A percentile compares a stretch with the other conserved stretches of the same genome.
phyloP scores from a whole-genome alignment of 2,113 vertebrate species.

The Tautogolabrus adspersus region DNA sequence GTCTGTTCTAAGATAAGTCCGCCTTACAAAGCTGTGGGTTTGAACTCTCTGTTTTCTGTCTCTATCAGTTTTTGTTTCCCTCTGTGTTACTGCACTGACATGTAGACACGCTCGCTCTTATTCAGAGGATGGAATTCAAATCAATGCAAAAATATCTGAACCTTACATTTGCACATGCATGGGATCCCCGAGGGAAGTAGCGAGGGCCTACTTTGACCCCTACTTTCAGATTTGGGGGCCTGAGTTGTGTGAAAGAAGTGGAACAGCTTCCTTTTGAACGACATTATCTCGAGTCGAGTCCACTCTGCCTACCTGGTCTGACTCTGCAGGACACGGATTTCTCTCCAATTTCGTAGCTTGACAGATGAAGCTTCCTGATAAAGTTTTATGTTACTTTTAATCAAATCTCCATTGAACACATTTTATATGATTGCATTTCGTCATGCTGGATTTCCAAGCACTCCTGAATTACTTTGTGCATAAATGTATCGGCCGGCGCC shows the following conservation, averaged over 20 bases:
- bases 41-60: slow-evolving; percentile 11
- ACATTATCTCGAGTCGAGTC: slow-evolving; percentile 60
- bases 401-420: slow-evolving; percentile 32
- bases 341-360: not conserved
- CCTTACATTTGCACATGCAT: slow-evolving; percentile 1
- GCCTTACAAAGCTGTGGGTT: not conserved
- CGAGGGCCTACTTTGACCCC: slow-evolving; percentile 20
- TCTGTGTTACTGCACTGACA: slow-evolving; percentile 7
- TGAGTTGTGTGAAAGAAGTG: slow-evolving; percentile 49
- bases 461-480: slow-evolving; percentile 16
- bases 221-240: slow-evolving; percentile 48
- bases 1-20: slow-evolving; percentile 13
- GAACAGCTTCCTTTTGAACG: slow-evolving; percentile 55
- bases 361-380: slow-evolving; percentile 52
- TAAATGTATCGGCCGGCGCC: slow-evolving; percentile 33
- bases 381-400: slow-evolving; percentile 39
- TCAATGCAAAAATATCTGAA: slow-evolving; percentile 12
- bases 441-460: slow-evolving; percentile 13
- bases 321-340: slow-evolving; percentile 27
- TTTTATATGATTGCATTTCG: slow-evolving; percentile 13
- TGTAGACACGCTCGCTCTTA: slow-evolving; percentile 24
- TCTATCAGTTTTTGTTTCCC: slow-evolving; percentile 14
- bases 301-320: slow-evolving; percentile 33
- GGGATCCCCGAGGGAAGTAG: slow-evolving; percentile 5
- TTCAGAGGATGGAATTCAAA: slow-evolving; percentile 22